Evolutionary conservation across 2,113 vertebrate species (phyloP), one percentile per base, ranked within the genome.

Genomic region (Alligator sinensis): DNA sequence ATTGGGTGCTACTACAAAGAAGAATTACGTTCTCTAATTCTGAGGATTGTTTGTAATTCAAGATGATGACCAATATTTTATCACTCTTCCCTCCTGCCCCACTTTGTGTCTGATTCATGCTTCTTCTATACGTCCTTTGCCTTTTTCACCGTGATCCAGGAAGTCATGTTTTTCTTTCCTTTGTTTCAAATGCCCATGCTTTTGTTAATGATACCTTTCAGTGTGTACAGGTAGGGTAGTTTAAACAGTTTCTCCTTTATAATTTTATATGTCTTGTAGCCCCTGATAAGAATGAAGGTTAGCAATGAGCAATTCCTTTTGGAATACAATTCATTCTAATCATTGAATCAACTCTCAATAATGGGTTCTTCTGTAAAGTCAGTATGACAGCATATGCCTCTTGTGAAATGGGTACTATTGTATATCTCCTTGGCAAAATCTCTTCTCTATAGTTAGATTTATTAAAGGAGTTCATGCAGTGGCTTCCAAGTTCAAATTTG

Each of bases 401-500:
- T 80, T 64, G 22, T 87, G 58, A 68, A 72, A 82, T 22, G 9
- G 63, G 54, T 47, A 17, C 19, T 64, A 27, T 3, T 4, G 2
- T 0, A 9, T 93, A 84, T 80, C 87, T 77, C 11, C 4, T 80
- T 55, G 8, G 47, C 70, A 25, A 38, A 34, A 15, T 72, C 1
- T 27, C 86, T 90, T 2, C 57, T 80, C 21, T 70, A 68, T 86
- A 74, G 79, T 72, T 89, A 84, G 61, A 28, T 63, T 89, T 63
- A n/a, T 91, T 11, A 12, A 77, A 18, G 79, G 81, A 89, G 24
- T 66, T 62, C 28, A 4, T n/a, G 4, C 82, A 12, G 9, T 22
- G 17, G 18, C 38, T 84, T 0, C 24, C 64, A 0, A 0, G 7
- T 55, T 27, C 17, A 63, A 34, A n/a, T 30, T 25, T 25, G 34